Percentiles rank a stretch among this genome's conserved stretches.
Evolutionary conservation across 2,797 vertebrate species (phyloP).

Genomic region (Sciurus carolinensis): DNA sequence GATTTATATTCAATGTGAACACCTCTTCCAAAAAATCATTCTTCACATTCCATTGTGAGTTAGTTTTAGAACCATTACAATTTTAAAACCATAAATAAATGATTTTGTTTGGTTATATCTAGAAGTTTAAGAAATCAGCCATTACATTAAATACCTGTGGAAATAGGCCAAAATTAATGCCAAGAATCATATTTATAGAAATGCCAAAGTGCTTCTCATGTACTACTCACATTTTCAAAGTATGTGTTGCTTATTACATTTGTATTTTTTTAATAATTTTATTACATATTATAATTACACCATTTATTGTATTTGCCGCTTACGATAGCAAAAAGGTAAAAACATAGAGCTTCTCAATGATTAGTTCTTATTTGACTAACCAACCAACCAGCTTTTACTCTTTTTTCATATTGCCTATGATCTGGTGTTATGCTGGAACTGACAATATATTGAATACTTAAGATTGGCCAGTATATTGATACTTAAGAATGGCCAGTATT

Average conservation of each 20-base stretch:
- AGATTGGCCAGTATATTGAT: neutral
- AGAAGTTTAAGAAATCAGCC: conserved; percentile 52
- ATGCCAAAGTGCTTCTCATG: neutral
- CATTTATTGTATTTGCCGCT: conserved; percentile 1
- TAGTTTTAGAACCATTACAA: conserved; percentile 14
- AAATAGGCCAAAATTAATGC: conserved; percentile 15
- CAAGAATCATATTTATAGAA: conserved; percentile 42
- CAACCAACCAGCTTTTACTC: neutral
- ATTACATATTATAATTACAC: conserved; percentile 15
- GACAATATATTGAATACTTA: neutral
- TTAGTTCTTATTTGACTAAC: conserved; percentile 45
- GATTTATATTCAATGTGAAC: neutral
- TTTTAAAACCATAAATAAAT: conserved; percentile 56
- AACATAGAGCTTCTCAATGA: neutral
- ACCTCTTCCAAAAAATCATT: neutral
- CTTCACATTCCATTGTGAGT: neutral
- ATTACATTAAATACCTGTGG: neutral
- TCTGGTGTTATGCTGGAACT: neutral
- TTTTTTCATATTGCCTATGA: conserved; percentile 5
- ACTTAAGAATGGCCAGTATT: conserved; percentile 1
- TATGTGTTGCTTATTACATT: conserved; percentile 17
- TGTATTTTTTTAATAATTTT: conserved; percentile 54
- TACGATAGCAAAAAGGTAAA: neutral
- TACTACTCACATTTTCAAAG: neutral
- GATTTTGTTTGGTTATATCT: conserved; percentile 39